Base-by-base conservation (phyloP, 2,797 vertebrate genomes). In the Alfaro cultratus region DNA sequence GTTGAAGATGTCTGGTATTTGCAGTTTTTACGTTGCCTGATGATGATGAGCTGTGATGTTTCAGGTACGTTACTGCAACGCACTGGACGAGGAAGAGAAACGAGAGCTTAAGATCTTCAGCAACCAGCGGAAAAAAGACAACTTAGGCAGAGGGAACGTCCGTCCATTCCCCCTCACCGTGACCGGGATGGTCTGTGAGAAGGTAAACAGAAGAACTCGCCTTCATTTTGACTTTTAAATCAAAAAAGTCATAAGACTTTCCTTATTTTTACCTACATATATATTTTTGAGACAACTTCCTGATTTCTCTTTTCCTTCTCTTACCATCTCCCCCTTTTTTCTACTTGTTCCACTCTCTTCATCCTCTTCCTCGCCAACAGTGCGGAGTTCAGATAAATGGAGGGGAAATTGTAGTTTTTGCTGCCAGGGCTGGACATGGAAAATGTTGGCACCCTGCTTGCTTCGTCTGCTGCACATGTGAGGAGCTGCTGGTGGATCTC, bases 391-490 rank as follows among this genome's bases (percentile, higher is more conserved):
- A 98, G 91, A 97, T 99, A 83, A 98, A 96, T 0, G 98, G 97
- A 7, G 97, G 98, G 5, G 98, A 99, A 91, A 98, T 99, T 4
- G 98, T 98, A 0, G 97, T 99, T 80, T 99, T 99, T 4, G 98
- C 98, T 3, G 97, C 97, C 0, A 95, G 98, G n/a, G 97, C 97
- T 0, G 98, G 97, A 23, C 98, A 99, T 0, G 97, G 97, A 0
- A 94, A 98, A 76, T 98, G 97, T 92, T 99, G 99, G 99, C 99
- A 99, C 88, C 98, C 99, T 5, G 96, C 98, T 1, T 99, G 99
- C 94, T 99, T 99, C 83, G 97, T 99, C 79, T 99, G 99, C 94
- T 94, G 96, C 0, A 94, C 97, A 88, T 99, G 99, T 89, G 97
- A 96, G 0, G 98, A 99, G 91, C 95, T 99, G 67, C 92, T 99